Evolutionary conservation across 2,797 vertebrate species (phyloP).

Genomic region (Coregonus suidteri): DNA sequence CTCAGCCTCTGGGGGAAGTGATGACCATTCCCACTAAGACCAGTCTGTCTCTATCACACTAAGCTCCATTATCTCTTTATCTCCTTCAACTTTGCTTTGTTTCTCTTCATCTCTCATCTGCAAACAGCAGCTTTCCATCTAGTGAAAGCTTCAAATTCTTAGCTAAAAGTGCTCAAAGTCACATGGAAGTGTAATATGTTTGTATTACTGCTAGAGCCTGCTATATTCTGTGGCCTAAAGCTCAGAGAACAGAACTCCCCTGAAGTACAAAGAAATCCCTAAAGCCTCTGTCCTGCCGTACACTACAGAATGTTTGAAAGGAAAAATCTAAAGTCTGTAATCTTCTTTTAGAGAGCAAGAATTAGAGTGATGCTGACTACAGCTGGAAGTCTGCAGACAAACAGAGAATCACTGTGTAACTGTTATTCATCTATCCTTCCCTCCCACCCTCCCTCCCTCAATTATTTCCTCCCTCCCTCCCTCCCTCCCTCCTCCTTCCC

Average conservation of each 20-base stretch:
- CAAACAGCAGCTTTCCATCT: background rate
- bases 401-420: background rate
- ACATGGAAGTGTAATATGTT: background rate
- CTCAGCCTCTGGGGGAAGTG: background rate
- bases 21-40: background rate
- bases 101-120: background rate
- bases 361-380: background rate
- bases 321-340: background rate
- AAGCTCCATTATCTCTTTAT: background rate
- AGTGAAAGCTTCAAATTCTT: background rate
- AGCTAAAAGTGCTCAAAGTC: background rate
- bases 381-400: background rate
- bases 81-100: background rate
- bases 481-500: no score
- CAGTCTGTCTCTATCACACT: background rate
- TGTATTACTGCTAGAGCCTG: background rate
- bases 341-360: slow-evolving; percentile 3
- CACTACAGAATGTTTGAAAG: background rate
- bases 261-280: background rate
- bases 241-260: background rate
- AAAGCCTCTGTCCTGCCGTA: background rate
- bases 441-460: background rate
- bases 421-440: background rate
- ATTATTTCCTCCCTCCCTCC: no score
- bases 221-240: background rate